Conservation (phyloP, 2,113 vertebrate genomes). For the Bos indicus region DNA sequence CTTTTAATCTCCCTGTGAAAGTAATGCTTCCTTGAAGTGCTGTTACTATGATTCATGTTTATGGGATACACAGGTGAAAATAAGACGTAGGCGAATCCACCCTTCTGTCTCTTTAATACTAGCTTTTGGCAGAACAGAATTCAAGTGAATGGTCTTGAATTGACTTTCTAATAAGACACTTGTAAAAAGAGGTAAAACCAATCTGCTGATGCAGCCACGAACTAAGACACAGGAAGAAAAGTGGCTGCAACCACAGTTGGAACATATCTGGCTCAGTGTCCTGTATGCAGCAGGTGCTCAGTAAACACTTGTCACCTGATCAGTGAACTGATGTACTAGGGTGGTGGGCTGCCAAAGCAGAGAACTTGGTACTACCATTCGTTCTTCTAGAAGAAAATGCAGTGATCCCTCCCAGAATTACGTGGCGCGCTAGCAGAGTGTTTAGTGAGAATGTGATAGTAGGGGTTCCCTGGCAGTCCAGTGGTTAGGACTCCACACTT, state of each 20-base stretch:
- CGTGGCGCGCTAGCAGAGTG: neutral
- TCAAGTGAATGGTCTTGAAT: neutral
- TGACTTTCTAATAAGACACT: neutral
- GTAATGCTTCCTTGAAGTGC: neutral
- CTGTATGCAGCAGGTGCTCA: neutral
- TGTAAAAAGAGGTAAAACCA: neutral
- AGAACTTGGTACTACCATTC: neutral
- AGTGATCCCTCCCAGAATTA: neutral
- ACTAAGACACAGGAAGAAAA: neutral
- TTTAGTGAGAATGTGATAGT: neutral
- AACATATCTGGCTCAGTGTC: rapidly evolving
- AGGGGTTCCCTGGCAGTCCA: neutral
- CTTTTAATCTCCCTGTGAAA: constrained; percentile 49
- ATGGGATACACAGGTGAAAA: neutral
- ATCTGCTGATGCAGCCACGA: neutral
- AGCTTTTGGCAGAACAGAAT: neutral
- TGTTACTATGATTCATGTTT: neutral
- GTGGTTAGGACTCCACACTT: neutral
- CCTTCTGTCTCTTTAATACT: neutral
- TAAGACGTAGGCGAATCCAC: neutral
- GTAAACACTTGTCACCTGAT: neutral
- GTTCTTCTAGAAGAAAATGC: neutral
- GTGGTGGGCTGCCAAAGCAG: neutral
- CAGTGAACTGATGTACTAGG: neutral
- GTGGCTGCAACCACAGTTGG: rapidly evolving